Base-by-base conservation (phyloP, 2,888 invertebrate genomes). In the Nemapogon koenigi region DNA sequence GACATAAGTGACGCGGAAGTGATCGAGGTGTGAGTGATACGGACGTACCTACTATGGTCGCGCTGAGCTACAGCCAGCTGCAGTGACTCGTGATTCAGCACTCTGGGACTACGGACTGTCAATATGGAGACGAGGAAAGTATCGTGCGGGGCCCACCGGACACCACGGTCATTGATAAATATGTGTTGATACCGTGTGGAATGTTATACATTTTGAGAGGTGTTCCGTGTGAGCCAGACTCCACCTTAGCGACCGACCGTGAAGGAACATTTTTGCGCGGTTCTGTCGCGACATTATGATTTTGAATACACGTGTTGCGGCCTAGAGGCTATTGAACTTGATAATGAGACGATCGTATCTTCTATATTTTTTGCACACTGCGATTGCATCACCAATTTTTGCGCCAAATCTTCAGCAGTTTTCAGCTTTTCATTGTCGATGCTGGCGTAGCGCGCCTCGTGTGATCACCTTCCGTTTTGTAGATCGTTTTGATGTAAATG, bases 1-100 rank as follows among this genome's bases (percentile, higher is more conserved):
- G n/a, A n/a, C n/a, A n/a, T n/a, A n/a, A n/a, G n/a, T n/a, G 48
- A 75, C 73, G 78, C 76, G 76, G 76, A 78, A 78, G 76, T 78
- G 71, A 75, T 59, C 61, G 37, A 17, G 27, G 14, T 19, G 33
- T 16, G 16, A 19, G 33, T 33, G 19, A 19, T 19, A 18, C 18
- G 13, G n/a, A 18, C 66, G 70, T 72, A 68, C 76, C 76, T 76
- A 73, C 78, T 76, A 57, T 57, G 70, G 56, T 60, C 65, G 75
- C 75, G 73, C 53, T 60, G 53, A 47, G 66, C 64, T 70, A 62
- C 42, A 51, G 19, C 18, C 62, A 66, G 63, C 65, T 56, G 62
- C 65, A 51, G 70, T 71, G 70, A 61, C 72, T 64, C 65, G 58
- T 55, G 66, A 53, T 57, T 17, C 14, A 17, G 13, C 16, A 28